Evolutionary conservation across 1,140 invertebrate genomes (phyloP).

Genomic region (Coptotermes formosanus): DNA sequence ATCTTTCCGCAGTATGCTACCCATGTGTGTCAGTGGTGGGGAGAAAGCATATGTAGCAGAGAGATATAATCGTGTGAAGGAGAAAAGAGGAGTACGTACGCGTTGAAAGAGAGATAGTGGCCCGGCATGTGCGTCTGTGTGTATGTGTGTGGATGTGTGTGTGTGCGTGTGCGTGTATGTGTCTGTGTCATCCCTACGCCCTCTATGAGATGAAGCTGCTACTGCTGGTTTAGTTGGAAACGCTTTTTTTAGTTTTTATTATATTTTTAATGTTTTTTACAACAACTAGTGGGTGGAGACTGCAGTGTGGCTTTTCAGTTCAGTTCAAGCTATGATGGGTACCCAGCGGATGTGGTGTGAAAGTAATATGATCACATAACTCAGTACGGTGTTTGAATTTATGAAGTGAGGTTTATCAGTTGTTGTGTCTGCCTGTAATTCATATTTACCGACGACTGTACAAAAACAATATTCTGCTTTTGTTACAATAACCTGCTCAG

Average conservation of each 20-base stretch:
- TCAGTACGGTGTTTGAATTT: neutral
- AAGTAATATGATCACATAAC: neutral
- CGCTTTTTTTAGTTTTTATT: slow-evolving; percentile 16
- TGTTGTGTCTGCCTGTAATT: neutral
- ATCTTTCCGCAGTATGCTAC: no score
- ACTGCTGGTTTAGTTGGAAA: neutral
- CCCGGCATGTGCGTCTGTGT: neutral
- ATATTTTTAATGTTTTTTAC: slow-evolving; percentile 20
- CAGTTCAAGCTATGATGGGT: neutral
- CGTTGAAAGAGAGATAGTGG: neutral
- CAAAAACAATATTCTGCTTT: no score
- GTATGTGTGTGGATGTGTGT: neutral
- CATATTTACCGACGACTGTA: no score
- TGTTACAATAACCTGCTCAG: no score
- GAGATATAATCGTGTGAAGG: neutral
- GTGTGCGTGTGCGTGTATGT: no score
- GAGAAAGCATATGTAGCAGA: neutral
- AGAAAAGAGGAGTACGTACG: neutral
- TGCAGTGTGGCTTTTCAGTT: slow-evolving; percentile 1
- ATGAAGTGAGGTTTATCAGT: neutral
- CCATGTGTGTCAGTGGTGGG: neutral
- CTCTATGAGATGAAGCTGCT: neutral
- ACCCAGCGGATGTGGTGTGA: slow-evolving; percentile 3
- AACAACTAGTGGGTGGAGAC: neutral
- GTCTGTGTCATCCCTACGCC: no score